A percentile compares a stretch with the other conserved stretches of the same genome.
Conservation (phyloP, 2,888 invertebrate species). For the Leptura quadrifasciata region DNA sequence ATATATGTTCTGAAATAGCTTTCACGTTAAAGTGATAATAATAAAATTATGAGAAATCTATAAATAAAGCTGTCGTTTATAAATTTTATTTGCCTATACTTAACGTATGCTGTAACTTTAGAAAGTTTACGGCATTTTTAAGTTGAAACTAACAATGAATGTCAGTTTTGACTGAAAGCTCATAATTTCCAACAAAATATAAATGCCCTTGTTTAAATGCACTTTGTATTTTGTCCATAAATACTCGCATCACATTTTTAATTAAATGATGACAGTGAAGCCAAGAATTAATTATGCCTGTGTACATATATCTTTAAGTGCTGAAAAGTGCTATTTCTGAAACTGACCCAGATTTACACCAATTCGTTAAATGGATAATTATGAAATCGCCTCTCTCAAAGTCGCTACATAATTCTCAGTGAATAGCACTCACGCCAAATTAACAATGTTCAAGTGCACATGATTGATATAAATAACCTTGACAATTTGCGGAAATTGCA, state of each 20-base stretch:
- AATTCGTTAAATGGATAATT: conserved; percentile 27
- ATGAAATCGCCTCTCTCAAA: conserved; percentile 11
- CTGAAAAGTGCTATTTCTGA: conserved; percentile 32
- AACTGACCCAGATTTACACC: conserved; percentile 32
- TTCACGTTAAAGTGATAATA: not conserved
- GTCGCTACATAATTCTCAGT: not conserved
- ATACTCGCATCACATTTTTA: not conserved
- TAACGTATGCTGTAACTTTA: too few species aligned
- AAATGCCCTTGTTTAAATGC: not conserved
- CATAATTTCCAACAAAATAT: not conserved
- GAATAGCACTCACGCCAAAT: conserved; percentile 8
- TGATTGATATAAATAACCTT: conserved; percentile 7
- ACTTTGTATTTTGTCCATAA: not conserved
- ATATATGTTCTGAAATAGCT: not conserved
- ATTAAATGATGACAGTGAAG: not conserved
- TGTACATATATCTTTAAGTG: not conserved
- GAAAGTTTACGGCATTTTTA: too few species aligned
- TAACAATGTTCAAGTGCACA: conserved; percentile 3
- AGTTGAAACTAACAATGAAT: too few species aligned
- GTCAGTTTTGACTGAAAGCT: too few species aligned
- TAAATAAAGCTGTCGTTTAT: too few species aligned
- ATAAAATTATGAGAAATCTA: not conserved
- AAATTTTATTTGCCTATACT: too few species aligned
- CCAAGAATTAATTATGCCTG: not conserved
- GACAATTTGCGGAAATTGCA: conserved; percentile 3